Conservation (phyloP, 2,113 vertebrate genomes). For the Cyphomyrus plagiostoma region DNA sequence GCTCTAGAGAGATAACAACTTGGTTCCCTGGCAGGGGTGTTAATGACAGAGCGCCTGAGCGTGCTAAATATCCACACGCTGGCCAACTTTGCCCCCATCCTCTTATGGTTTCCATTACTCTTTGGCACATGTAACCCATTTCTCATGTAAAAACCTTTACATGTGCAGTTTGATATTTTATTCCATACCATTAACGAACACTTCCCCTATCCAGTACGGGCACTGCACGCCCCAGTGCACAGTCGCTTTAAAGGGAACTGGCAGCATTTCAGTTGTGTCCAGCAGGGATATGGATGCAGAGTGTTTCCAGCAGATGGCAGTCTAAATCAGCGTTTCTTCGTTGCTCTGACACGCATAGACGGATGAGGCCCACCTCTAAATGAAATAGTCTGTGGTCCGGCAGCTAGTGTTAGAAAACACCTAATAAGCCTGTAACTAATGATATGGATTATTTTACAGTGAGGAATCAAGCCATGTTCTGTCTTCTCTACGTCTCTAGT, state of each 20-base stretch:
- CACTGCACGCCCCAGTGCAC: not conserved
- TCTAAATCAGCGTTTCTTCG: not conserved
- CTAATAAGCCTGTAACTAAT: constrained; percentile 17
- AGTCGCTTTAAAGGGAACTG: not conserved
- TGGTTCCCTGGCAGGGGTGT: not conserved
- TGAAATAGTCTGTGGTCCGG: constrained; percentile 11
- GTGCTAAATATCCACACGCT: not conserved
- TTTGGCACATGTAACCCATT: not conserved
- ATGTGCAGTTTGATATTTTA: not conserved
- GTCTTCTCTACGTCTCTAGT: not conserved
- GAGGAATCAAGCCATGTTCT: not conserved
- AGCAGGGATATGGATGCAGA: not conserved
- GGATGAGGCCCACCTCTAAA: not conserved
- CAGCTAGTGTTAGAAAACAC: not conserved
- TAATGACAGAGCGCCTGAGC: not conserved
- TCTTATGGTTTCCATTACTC: not conserved
- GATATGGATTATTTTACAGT: constrained; percentile 15
- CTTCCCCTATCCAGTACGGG: not conserved
- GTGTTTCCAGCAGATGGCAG: constrained; percentile 11
- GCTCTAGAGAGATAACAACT: not conserved
- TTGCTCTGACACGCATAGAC: not conserved
- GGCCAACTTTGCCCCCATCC: not conserved
- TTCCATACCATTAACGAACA: not conserved
- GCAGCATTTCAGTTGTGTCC: not conserved
- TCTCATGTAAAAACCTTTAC: not conserved